Evolutionary conservation across 2,797 vertebrate species (phyloP), one percentile per base, ranked within the genome.

Genomic region (Todus mexicanus): DNA sequence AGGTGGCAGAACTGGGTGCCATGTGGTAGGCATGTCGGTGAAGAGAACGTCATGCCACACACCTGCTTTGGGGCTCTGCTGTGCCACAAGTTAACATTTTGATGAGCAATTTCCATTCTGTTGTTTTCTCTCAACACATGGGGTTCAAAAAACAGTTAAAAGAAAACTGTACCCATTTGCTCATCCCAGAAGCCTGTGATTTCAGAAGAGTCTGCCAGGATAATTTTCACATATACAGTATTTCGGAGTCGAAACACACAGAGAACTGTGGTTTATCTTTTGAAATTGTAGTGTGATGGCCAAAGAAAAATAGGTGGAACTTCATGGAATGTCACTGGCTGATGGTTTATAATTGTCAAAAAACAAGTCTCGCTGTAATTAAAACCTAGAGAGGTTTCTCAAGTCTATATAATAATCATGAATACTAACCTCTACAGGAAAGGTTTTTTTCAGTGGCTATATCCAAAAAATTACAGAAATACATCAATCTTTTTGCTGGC

Each of bases 61-160:
- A 98, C 97, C 98, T 98, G 98, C 95, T 97, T 97, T 96, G 96
- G 96, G 97, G 96, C 97, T 97, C 92, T 94, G 95, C 97, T 29
- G 60, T 97, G 97, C 97, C 97, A 97, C 97, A 96, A 98, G 97
- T 97, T 98, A 98, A 97, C 97, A 98, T 98, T 98, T 98, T 98
- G 97, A 98, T 98, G 97, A 98, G 97, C 97, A 98, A 97, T 98
- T 98, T 97, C 97, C 97, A 97, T 98, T 98, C 98, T 98, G 98
- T 98, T 98, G 98, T 98, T 98, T 98, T 98, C 97, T 97, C 96
- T 98, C 97, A 98, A 98, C 97, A 98, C 98, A 98, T 98, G 97
- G 97, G 97, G 97, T 98, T 98, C 98, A 98, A 98, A 96, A 98
- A 98, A 97, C 97, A 98, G 97, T 97, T 98, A 97, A 93, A 97